A percentile compares a stretch with the other conserved stretches of the same genome.
These are phyloP conservation scores for Gadus chalcogrammus DNA, from an alignment of 2,113 vertebrate genomes.

Conservation along the genomic window DNA sequence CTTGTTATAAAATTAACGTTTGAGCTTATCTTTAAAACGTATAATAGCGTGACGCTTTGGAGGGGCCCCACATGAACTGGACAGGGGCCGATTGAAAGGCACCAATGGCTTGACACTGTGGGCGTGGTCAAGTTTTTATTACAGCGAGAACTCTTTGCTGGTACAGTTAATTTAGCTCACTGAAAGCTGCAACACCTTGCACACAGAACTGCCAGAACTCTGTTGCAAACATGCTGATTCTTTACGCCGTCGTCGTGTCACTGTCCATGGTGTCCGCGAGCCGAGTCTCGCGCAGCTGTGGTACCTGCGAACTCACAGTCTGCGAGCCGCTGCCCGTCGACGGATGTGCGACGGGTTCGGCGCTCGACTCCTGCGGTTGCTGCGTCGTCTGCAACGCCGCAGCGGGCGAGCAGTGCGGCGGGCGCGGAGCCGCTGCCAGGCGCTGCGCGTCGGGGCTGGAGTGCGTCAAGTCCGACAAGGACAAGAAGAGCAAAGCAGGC, in stretches of 20 bases:
- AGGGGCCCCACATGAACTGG: too few species aligned
- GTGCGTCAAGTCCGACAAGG: slow-evolving; percentile 64
- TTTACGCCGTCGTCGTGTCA: slow-evolving; percentile 5
- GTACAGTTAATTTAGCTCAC: too few species aligned
- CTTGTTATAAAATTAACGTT: too few species aligned
- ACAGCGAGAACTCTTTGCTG: too few species aligned
- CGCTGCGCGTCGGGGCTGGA: slow-evolving; percentile 80
- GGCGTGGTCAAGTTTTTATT: too few species aligned
- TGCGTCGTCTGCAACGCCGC: slow-evolving; percentile 78
- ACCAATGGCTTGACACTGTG: too few species aligned
- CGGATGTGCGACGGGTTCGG: slow-evolving; percentile 70
- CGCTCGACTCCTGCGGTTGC: slow-evolving; percentile 77
- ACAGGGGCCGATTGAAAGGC: too few species aligned
- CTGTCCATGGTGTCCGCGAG: slow-evolving; percentile 15
- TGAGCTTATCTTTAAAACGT: too few species aligned
- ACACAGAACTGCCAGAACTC: too few species aligned
- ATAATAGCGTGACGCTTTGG: too few species aligned
- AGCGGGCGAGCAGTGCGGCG: slow-evolving; percentile 75
- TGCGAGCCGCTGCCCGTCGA: slow-evolving; percentile 72
- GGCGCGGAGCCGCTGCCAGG: slow-evolving; percentile 50
- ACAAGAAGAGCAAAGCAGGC: slow-evolving; percentile 65
- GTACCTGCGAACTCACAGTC: slow-evolving; percentile 63
- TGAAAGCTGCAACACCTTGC: too few species aligned
- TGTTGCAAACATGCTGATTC: slow-evolving; percentile 39
- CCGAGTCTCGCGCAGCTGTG: slow-evolving; percentile 54